A percentile compares a stretch with the other conserved stretches of the same genome.
Evolutionary conservation across 2,888 invertebrate species (phyloP).

Genomic region (Plagiodera versicolora): DNA sequence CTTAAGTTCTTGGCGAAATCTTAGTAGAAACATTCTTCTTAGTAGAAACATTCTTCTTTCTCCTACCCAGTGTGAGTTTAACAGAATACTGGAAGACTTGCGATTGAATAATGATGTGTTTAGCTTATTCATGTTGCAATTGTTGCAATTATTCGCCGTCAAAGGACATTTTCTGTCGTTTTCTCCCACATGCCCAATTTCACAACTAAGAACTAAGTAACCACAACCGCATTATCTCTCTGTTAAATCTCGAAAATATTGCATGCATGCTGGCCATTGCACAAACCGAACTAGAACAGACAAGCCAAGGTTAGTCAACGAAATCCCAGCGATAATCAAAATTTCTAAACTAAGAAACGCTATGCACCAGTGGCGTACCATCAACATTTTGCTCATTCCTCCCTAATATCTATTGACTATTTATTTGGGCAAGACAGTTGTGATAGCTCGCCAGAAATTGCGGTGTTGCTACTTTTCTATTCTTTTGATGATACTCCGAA

Average conservation of each 20-base stretch:
- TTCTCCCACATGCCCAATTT: not conserved
- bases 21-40: too few relatives aligned
- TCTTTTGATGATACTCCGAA: too few relatives aligned
- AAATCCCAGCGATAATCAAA: conserved; percentile 13
- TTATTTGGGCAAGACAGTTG: too few relatives aligned
- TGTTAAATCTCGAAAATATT: conserved; percentile 9
- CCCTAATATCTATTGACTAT: too few relatives aligned
- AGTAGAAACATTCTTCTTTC: too few relatives aligned
- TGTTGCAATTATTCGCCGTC: not conserved
- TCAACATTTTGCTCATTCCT: too few relatives aligned
- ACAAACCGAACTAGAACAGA: conserved; percentile 21
- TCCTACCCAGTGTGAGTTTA: too few relatives aligned
- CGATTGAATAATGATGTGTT: too few relatives aligned
- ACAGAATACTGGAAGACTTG: too few relatives aligned
- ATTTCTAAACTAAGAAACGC: conserved; percentile 25
- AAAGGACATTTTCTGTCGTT: not conserved
- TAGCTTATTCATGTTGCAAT: not conserved
- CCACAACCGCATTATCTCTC: not conserved
- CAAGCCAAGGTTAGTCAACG: conserved; percentile 28
- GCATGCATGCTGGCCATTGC: conserved; percentile 14
- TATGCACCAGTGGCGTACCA: not conserved
- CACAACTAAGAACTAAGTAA: not conserved
- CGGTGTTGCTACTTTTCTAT: too few relatives aligned
- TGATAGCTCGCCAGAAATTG: too few relatives aligned
- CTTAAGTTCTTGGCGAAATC: too few relatives aligned